Conservation (phyloP, 2,888 invertebrate species). For the Hermaeophaga mercurialis region DNA sequence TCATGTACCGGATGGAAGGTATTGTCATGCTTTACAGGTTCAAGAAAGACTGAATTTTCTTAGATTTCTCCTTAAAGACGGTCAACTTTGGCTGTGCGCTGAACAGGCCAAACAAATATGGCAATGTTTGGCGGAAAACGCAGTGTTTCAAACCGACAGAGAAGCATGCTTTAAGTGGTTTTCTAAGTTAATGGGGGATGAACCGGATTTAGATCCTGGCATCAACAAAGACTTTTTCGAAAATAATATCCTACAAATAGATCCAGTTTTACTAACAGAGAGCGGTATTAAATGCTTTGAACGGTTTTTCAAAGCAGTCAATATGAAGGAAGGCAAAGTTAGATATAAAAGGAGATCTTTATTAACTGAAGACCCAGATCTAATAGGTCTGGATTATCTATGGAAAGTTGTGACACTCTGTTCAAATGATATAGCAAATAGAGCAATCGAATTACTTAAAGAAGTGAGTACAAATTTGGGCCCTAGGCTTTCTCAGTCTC, state of each 20-base stretch:
- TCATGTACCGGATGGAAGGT: conserved; percentile 84
- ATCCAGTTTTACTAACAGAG: conserved; percentile 89
- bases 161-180: conserved; percentile 99
- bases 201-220: conserved; percentile 95
- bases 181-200: conserved; percentile 95
- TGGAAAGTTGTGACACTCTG: conserved; percentile 87
- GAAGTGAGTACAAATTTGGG: conserved; percentile 95
- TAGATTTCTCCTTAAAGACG: conserved; percentile 90
- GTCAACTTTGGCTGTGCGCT: conserved; percentile 94
- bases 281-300: conserved; percentile 91
- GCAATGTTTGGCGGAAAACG: conserved; percentile 93
- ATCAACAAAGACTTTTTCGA: conserved; percentile 96
- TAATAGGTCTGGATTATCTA: conserved; percentile 94
- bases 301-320: conserved; percentile 92
- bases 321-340: conserved; percentile 91
- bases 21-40: conserved; percentile 90
- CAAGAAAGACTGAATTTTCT: conserved; percentile 93
- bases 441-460: conserved; percentile 88
- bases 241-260: conserved; percentile 88
- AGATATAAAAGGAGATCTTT: conserved; percentile 84
- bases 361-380: conserved; percentile 90
- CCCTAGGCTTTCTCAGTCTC: conserved; percentile 77
- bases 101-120: conserved; percentile 97
- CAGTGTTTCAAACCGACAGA: conserved; percentile 88
- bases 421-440: conserved; percentile 89